A percentile compares a stretch with the other conserved stretches of the same genome.
These are phyloP conservation scores for Brachionus rotundiformis DNA, from an alignment of 1,140 invertebrate genomes.

Conservation along the genomic window DNA sequence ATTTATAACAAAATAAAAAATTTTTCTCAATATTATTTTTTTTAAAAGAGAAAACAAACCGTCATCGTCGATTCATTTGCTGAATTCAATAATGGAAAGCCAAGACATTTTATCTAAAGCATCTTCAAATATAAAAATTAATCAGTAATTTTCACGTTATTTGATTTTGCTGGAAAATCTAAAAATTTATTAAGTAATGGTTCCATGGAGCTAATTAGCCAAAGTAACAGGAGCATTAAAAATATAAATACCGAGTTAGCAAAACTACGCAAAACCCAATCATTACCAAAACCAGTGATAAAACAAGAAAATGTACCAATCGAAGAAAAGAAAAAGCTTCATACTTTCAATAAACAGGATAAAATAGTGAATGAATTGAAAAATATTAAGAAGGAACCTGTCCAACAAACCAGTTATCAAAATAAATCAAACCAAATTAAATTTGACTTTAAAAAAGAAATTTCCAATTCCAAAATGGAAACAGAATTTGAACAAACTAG, in stretches of 20 bases:
- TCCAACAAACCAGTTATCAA: no score
- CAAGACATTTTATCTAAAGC: neutral
- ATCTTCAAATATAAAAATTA: constrained; percentile 8
- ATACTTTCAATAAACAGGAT: no score
- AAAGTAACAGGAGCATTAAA: no score
- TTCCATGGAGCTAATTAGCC: neutral
- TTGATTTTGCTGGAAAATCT: neutral
- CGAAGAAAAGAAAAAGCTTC: neutral
- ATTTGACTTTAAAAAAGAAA: no score
- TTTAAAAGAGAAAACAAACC: neutral
- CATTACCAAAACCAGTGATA: neutral
- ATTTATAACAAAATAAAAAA: no score
- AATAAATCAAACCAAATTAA: no score
- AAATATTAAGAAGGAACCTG: no score
- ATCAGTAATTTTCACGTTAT: neutral
- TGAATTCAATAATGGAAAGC: constrained; percentile 20
- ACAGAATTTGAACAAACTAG: no score
- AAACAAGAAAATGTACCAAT: neutral
- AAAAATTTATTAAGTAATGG: neutral
- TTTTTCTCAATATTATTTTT: neutral
- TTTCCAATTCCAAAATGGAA: no score
- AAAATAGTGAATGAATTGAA: no score
- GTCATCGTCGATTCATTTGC: neutral
- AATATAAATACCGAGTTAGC: no score
- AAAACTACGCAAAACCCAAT: no score